These are phyloP conservation scores for Trichacis sp. DNA, from an alignment of 2,888 invertebrate species.

Conservation along the genomic window DNA sequence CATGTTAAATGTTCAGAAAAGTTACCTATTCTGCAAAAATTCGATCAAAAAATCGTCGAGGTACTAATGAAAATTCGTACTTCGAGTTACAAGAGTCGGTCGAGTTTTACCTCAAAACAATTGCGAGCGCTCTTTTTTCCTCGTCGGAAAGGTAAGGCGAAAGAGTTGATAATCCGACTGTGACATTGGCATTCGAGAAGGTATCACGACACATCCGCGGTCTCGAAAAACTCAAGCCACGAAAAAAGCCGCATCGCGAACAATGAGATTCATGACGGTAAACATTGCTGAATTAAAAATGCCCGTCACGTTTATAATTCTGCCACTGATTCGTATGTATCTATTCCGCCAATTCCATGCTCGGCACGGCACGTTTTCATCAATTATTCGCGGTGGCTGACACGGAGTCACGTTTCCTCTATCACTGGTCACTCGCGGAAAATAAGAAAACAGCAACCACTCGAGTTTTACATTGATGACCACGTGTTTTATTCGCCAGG, in stretches of 20 bases:
- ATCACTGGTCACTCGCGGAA: too few species aligned
- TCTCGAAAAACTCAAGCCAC: background rate
- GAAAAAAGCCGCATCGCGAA: background rate
- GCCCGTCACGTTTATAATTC: background rate
- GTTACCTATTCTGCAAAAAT: too few species aligned
- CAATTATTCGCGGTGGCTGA: background rate
- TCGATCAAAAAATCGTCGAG: too few species aligned
- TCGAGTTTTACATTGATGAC: too few species aligned
- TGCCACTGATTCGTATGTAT: background rate
- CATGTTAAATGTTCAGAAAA: too few species aligned
- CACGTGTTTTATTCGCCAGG: too few species aligned
- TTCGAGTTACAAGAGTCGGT: too few species aligned
- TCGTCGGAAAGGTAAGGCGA: background rate
- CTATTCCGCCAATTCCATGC: background rate
- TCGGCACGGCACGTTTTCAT: constrained; percentile 1
- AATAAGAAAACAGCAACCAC: too few species aligned
- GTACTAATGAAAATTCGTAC: too few species aligned
- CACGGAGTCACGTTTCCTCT: constrained; percentile 8
- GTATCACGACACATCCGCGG: background rate
- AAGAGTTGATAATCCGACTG: background rate
- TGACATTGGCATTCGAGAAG: background rate
- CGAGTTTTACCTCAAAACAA: too few species aligned
- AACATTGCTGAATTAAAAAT: background rate
- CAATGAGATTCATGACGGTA: background rate
- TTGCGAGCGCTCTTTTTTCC: constrained; percentile 3